Percentiles rank a stretch among this genome's conserved stretches.
These are phyloP conservation scores for Lethocerus indicus DNA, from an alignment of 1,140 invertebrate genomes.

Conservation along the genomic window DNA sequence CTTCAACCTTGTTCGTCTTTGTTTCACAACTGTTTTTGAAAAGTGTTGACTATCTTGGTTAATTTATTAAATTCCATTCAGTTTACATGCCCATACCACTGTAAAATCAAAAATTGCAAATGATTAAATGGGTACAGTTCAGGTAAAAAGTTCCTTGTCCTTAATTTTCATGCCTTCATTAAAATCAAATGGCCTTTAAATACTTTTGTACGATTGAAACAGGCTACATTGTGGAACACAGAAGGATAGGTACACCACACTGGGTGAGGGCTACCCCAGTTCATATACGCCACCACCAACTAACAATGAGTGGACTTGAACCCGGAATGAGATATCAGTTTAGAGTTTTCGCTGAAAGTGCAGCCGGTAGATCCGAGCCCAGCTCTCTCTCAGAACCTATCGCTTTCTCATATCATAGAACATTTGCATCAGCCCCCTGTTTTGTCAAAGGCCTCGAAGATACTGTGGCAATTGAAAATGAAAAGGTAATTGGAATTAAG, in stretches of 20 bases:
- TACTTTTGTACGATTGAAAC: background rate
- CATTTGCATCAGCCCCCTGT: slow-evolving; percentile 41
- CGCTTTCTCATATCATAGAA: slow-evolving; percentile 50
- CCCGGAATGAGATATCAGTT: slow-evolving; percentile 81
- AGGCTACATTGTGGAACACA: slow-evolving; percentile 63
- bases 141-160: too few species aligned
- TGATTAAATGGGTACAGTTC: too few species aligned
- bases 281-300: slow-evolving; percentile 45
- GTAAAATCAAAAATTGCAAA: too few species aligned
- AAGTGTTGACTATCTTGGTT: too few species aligned
- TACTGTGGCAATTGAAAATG: slow-evolving; percentile 51
- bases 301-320: slow-evolving; percentile 57
- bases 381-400: slow-evolving; percentile 60
- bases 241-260: slow-evolving; percentile 50
- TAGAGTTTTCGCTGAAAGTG: slow-evolving; percentile 73
- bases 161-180: too few species aligned
- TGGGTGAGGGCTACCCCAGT: slow-evolving; percentile 59
- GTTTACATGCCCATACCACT: too few species aligned
- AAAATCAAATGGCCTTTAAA: too few species aligned
- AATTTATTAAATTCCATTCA: too few species aligned
- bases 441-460: slow-evolving; percentile 50
- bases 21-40: too few species aligned
- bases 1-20: too few species aligned
- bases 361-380: slow-evolving; percentile 59
- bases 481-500: slow-evolving; percentile 39